A percentile compares a stretch with the other conserved stretches of the same genome.
These are phyloP conservation scores for Plagiodera versicolora DNA, from an alignment of 2,888 invertebrate genomes.

Conservation along the genomic window DNA sequence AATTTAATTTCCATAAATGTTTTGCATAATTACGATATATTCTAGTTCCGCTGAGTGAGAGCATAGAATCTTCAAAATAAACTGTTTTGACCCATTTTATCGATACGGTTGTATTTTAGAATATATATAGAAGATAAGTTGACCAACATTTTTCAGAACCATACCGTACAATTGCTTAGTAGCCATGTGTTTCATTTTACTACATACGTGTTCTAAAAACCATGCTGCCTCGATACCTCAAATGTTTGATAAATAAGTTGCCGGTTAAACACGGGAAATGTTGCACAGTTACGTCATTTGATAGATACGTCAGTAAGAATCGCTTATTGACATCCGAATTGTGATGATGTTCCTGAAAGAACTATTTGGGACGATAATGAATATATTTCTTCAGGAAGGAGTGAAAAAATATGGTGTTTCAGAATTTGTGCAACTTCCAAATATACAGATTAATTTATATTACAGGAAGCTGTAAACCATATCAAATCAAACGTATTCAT, in stretches of 20 bases:
- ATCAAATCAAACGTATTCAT: no score
- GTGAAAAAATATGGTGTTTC: no score
- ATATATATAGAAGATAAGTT: background rate
- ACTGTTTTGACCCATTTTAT: background rate
- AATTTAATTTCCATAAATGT: no score
- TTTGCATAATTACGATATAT: no score
- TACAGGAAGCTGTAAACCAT: no score
- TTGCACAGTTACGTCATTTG: slow-evolving; percentile 6
- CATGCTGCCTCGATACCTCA: background rate
- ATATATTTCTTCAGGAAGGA: no score
- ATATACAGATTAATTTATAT: no score
- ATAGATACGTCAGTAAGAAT: background rate
- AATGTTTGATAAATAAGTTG: background rate
- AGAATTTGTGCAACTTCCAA: no score
- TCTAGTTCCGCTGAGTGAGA: no score
- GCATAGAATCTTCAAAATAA: no score
- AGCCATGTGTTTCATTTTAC: slow-evolving; percentile 2
- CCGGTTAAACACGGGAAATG: background rate
- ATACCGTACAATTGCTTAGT: background rate
- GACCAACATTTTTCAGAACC: background rate
- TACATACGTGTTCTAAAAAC: background rate
- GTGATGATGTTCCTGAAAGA: no score
- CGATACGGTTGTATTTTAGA: background rate
- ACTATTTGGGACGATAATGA: no score
- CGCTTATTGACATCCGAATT: background rate